Evolutionary conservation across 2,797 vertebrate species (phyloP).

Genomic region (Myotis vivesi): DNA sequence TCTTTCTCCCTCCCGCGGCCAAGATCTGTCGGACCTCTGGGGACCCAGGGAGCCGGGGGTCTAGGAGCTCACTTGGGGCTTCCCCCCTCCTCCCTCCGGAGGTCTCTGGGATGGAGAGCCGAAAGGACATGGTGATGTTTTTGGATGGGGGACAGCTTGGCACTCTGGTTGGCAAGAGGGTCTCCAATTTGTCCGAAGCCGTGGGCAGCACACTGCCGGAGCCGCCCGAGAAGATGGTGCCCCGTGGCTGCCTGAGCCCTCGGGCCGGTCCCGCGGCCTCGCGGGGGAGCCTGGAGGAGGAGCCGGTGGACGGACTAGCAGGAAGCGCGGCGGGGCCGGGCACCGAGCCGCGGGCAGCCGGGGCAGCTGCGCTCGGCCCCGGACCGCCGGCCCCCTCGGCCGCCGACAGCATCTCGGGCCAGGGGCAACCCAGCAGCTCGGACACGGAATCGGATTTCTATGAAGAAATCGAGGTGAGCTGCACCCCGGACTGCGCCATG

Average conservation of each 20-base stretch:
- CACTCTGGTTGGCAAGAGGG: constrained; percentile 88
- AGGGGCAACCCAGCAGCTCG: constrained; percentile 94
- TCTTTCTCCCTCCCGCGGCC: constrained; percentile 69
- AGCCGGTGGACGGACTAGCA: constrained; percentile 77
- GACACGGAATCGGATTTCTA: constrained; percentile 99
- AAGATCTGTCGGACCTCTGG: constrained; percentile 69
- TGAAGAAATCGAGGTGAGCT: constrained; percentile 99
- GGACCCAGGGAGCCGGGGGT: constrained; percentile 66
- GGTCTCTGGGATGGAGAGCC: constrained; percentile 91
- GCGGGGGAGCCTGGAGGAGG: constrained; percentile 83
- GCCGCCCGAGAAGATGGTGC: constrained; percentile 88
- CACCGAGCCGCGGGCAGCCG: constrained; percentile 86
- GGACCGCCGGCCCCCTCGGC: constrained; percentile 82
- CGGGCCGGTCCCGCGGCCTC: constrained; percentile 85
- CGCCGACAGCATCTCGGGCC: constrained; percentile 85
- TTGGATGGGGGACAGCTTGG: constrained; percentile 91
- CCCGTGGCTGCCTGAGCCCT: constrained; percentile 89
- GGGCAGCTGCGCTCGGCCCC: constrained; percentile 84
- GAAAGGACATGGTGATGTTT: constrained; percentile 94
- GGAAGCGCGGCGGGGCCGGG: constrained; percentile 86
- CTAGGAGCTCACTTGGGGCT: constrained; percentile 69
- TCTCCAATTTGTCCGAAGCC: constrained; percentile 88
- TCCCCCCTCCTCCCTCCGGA: constrained; percentile 69
- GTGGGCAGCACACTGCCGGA: constrained; percentile 87
- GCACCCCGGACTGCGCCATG: constrained; percentile 92